These are phyloP conservation scores for Allolobophora icterica DNA, from an alignment of 2,888 invertebrate species.

Conservation along the genomic window DNA sequence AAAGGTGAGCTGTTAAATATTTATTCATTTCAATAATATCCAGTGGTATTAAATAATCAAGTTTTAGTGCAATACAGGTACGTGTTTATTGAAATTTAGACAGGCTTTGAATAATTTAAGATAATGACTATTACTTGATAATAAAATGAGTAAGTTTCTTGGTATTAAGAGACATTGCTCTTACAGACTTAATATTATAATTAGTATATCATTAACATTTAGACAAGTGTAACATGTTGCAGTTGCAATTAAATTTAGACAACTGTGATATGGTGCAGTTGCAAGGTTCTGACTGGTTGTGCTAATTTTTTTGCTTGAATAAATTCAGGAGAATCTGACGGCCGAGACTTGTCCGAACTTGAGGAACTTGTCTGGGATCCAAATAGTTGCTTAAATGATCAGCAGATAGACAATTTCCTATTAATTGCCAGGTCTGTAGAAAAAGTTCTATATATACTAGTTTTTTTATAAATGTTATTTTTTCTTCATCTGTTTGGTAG, in stretches of 20 bases:
- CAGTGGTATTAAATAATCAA: background rate
- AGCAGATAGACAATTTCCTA: constrained; percentile 96
- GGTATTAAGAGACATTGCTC: background rate
- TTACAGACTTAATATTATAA: too few species aligned
- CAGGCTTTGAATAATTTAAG: background rate
- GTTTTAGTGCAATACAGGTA: background rate
- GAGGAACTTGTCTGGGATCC: constrained; percentile 96
- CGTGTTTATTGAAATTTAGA: background rate
- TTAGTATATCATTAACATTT: too few species aligned
- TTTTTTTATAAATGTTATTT: background rate
- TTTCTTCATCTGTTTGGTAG: background rate
- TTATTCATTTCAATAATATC: background rate
- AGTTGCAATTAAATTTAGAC: too few species aligned
- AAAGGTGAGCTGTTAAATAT: constrained; percentile 72
- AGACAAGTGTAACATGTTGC: too few species aligned
- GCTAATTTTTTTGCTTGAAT: background rate
- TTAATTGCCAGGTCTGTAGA: constrained; percentile 73
- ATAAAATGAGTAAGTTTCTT: background rate
- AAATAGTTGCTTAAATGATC: constrained; percentile 85
- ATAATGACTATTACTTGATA: too few species aligned
- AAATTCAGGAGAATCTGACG: constrained; percentile 68
- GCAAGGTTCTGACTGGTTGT: background rate
- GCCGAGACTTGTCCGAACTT: constrained; percentile 77
- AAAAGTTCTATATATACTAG: constrained; percentile 70
- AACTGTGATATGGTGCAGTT: background rate